phyloP scores from a whole-genome alignment of 2,113 vertebrate species.

The Sylvietta virens region DNA sequence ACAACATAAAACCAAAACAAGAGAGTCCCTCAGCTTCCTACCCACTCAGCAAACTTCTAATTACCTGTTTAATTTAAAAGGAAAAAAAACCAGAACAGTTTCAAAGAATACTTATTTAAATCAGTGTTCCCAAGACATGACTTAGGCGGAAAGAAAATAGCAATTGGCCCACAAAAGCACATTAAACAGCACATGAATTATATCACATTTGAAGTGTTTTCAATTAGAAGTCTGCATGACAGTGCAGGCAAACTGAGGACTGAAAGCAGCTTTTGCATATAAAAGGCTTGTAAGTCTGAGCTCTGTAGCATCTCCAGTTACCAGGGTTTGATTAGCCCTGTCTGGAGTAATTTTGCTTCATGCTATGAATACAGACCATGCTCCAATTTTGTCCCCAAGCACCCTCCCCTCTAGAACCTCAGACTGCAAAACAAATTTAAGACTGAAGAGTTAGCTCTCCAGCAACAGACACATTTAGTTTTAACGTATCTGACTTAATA shows the following conservation, averaged over 20 bases:
- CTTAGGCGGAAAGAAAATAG: not conserved
- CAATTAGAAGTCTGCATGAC: not conserved
- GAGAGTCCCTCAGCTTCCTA: not conserved
- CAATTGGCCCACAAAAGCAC: not conserved
- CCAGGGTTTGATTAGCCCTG: not conserved
- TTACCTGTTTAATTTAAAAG: not conserved
- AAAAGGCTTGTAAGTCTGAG: not conserved
- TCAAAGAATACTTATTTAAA: conserved; percentile 6
- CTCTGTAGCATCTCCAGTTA: not conserved
- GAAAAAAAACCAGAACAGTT: not conserved
- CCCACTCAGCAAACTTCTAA: not conserved
- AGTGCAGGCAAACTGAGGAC: not conserved
- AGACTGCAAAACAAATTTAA: not conserved
- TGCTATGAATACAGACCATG: not conserved
- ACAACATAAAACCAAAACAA: not conserved
- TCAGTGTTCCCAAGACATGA: not conserved
- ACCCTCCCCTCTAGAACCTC: not conserved
- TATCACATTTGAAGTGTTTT: conserved; percentile 5
- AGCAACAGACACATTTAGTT: not conserved
- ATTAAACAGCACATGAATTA: not conserved
- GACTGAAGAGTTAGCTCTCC: not conserved
- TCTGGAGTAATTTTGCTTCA: not conserved
- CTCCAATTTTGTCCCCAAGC: not conserved
- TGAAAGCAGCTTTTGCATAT: not conserved
- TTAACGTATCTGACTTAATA: not conserved